Conservation (phyloP, 2,797 vertebrate species). For the Alca torda region DNA sequence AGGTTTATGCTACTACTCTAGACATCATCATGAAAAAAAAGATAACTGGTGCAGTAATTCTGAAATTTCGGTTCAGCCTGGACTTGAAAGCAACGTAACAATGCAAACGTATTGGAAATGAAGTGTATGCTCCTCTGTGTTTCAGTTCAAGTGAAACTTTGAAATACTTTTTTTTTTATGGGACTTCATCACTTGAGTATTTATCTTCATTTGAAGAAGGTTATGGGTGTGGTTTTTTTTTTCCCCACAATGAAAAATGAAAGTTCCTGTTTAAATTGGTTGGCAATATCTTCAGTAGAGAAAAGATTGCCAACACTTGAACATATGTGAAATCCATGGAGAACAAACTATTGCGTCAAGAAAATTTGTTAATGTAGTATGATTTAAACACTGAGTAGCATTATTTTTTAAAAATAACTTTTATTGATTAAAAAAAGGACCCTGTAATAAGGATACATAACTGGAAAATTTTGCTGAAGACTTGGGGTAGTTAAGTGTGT, state of each 20-base stretch:
- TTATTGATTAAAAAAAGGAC: background rate
- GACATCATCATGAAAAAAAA: background rate
- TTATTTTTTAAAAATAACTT: background rate
- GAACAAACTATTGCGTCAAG: background rate
- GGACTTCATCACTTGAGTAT: background rate
- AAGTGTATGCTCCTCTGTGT: background rate
- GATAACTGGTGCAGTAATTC: background rate
- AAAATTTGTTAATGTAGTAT: background rate
- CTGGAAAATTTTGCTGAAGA: background rate
- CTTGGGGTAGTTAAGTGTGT: background rate
- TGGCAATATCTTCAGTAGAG: background rate
- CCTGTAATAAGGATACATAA: background rate
- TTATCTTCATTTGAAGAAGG: background rate
- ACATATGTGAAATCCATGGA: too few species aligned
- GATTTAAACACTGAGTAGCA: background rate
- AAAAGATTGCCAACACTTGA: background rate
- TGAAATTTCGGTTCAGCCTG: background rate
- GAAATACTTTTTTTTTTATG: background rate
- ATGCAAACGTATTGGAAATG: background rate
- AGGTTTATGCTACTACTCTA: background rate
- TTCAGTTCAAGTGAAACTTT: background rate
- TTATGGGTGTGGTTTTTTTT: background rate
- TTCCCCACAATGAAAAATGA: background rate
- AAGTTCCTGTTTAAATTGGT: background rate
- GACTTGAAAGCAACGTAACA: background rate